Evolutionary conservation across 1,140 invertebrate species (phyloP), one percentile per base, ranked within the genome.

Genomic region (Laupala kohalensis): DNA sequence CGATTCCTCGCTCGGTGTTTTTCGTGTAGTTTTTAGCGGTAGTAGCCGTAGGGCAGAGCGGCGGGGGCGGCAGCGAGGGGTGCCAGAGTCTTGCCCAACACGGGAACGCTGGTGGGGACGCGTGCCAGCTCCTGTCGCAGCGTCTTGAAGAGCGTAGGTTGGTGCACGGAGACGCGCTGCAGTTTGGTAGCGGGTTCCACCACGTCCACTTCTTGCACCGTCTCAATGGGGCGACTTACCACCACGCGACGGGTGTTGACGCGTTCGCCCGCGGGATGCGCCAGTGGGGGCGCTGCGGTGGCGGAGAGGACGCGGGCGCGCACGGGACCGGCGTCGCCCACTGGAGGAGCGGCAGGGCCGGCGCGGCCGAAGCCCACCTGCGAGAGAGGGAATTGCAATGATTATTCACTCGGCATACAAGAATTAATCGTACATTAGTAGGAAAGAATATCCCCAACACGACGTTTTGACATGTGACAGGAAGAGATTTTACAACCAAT

Each of bases 181-280:
- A 83, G 64, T 74, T 86, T 86, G 23, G 85, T 86, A 13, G 83
- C 84, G 30, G 86, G 86, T 73, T 87, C 84, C 26, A 85, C 81
- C 37, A 87, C 80, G 19, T 86, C 82, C 27, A 85, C 27, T 37
- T 73, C 72, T 63, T 86, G 84, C 15, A 88, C 79, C 4, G 86
- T 88, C 75, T 88, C 85, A 71, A 87, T 84, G 3, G 87, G 86
- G 71, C 86, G 80, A 71, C 83, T 85, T 6, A 88, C 83, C 13
- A 88, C 86, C 67, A 88, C 84, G 62, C 87, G 83, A 67, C 86
- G 80, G 29, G 86, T 87, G 65, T 85, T 84, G 62, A 87, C 84
- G 37, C 82, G 83, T 76, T 88, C 86, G 68, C 82, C 83, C 15
- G 81, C 77, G 64, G 84, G 78, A 4, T 83, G 77, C 0, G 79